A percentile compares a stretch with the other conserved stretches of the same genome.
Conservation (phyloP, 1,140 invertebrate genomes). For the Aphelinus certus region DNA sequence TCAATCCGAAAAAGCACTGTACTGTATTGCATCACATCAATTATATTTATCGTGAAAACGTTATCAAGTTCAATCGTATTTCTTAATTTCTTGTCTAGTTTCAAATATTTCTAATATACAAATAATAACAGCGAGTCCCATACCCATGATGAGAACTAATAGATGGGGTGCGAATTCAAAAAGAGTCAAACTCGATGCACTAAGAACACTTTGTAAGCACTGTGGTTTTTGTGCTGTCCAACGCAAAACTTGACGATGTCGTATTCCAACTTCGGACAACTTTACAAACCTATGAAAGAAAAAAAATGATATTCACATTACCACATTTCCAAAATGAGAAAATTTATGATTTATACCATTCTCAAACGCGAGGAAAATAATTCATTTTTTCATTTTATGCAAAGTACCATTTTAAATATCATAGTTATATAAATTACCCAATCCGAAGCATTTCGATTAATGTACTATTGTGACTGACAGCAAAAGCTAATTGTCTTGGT, state of each 20-base stretch:
- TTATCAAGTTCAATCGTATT: too few species aligned
- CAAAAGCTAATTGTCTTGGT: constrained; percentile 26
- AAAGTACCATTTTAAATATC: not conserved
- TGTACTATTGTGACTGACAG: constrained; percentile 38
- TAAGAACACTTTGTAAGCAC: not conserved
- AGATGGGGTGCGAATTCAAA: not conserved
- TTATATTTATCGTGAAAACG: too few species aligned
- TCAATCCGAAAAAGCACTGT: too few species aligned
- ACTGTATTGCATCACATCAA: too few species aligned
- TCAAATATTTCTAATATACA: not conserved
- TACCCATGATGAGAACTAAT: not conserved
- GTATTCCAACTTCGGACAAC: not conserved
- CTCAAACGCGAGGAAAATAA: too few species aligned
- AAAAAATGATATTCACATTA: not conserved
- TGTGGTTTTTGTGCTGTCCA: not conserved
- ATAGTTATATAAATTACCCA: constrained; percentile 39
- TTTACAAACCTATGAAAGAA: not conserved
- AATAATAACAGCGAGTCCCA: not conserved
- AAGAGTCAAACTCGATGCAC: not conserved
- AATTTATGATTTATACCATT: not conserved
- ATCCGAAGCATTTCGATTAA: constrained; percentile 41
- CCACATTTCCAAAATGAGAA: too few species aligned
- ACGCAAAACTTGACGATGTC: not conserved
- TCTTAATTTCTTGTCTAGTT: too few species aligned
- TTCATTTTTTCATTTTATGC: not conserved